Conservation (phyloP, 2,888 invertebrate genomes). For the Augiades crinisus region DNA sequence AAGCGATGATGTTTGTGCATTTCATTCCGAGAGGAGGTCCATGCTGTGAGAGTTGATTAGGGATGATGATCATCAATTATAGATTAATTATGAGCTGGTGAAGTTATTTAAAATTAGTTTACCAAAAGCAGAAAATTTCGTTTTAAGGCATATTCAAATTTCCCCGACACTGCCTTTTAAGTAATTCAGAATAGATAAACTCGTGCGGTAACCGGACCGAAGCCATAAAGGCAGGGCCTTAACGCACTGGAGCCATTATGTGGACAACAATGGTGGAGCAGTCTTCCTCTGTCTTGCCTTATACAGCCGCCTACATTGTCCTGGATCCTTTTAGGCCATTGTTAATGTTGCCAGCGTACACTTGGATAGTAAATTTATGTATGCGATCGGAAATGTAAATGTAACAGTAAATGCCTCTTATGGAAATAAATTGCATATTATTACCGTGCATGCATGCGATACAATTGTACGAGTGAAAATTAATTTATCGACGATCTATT, state of each 20-base stretch:
- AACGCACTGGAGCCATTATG: slow-evolving; percentile 19
- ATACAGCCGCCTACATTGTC: slow-evolving; percentile 21
- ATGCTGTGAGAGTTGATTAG: no score
- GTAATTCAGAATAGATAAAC: slow-evolving; percentile 24
- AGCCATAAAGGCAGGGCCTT: slow-evolving; percentile 12
- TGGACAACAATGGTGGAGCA: slow-evolving; percentile 24
- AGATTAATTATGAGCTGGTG: no score
- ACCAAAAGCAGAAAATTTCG: not conserved
- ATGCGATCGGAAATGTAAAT: slow-evolving; percentile 20
- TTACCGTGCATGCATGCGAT: not conserved
- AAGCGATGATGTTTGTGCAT: no score
- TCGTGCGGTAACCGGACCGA: slow-evolving; percentile 10
- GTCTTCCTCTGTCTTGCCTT: slow-evolving; percentile 19
- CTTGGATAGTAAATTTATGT: slow-evolving; percentile 19
- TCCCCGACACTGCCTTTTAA: slow-evolving; percentile 13
- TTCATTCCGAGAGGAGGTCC: no score
- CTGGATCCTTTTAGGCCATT: slow-evolving; percentile 18
- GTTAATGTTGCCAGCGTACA: slow-evolving; percentile 16
- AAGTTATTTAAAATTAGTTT: no score
- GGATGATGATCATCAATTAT: no score
- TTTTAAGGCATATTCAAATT: slow-evolving; percentile 5
- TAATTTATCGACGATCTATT: not conserved
- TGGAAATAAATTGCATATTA: slow-evolving; percentile 11
- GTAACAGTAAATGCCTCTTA: slow-evolving; percentile 15
- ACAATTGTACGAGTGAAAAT: slow-evolving; percentile 1